These are phyloP conservation scores for Caenorhabditis drosophilae DNA, from an alignment of 2,888 invertebrate genomes.

Conservation along the genomic window DNA sequence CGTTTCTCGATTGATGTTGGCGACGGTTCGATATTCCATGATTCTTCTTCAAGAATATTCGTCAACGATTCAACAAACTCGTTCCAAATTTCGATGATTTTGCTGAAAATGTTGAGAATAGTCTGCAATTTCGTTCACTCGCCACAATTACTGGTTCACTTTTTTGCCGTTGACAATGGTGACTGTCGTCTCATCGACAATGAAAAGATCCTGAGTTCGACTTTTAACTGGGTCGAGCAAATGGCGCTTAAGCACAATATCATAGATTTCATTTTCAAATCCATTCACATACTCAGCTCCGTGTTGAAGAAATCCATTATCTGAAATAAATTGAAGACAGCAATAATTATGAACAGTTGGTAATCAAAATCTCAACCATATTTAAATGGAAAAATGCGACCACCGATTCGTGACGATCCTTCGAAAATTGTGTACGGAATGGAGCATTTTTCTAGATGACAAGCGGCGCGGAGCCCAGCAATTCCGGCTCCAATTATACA, in stretches of 20 bases:
- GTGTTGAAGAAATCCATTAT: constrained; percentile 54
- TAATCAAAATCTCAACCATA: constrained; percentile 23
- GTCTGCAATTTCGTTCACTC: neutral
- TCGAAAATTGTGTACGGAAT: constrained; percentile 47
- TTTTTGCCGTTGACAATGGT: constrained; percentile 33
- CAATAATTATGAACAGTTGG: neutral
- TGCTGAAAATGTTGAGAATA: constrained; percentile 7
- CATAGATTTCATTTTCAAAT: constrained; percentile 54
- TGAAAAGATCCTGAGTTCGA: constrained; percentile 17
- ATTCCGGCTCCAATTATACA: constrained; percentile 44
- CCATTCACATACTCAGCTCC: constrained; percentile 66
- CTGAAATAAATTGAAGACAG: constrained; percentile 8
- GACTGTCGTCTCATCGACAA: constrained; percentile 11
- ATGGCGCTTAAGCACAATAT: constrained; percentile 39
- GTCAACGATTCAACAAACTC: constrained; percentile 3
- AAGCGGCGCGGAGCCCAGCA: constrained; percentile 43
- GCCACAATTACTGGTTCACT: constrained; percentile 10
- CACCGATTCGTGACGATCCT: constrained; percentile 57
- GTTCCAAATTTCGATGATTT: constrained; percentile 8
- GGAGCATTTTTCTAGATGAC: constrained; percentile 24
- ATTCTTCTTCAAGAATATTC: neutral
- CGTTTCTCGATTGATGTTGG: no score
- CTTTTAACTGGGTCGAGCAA: constrained; percentile 6
- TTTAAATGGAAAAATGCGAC: constrained; percentile 55
- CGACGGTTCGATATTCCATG: no score